These are phyloP conservation scores for Folsomia manolachei DNA, from an alignment of 2,888 invertebrate genomes.

Conservation along the genomic window DNA sequence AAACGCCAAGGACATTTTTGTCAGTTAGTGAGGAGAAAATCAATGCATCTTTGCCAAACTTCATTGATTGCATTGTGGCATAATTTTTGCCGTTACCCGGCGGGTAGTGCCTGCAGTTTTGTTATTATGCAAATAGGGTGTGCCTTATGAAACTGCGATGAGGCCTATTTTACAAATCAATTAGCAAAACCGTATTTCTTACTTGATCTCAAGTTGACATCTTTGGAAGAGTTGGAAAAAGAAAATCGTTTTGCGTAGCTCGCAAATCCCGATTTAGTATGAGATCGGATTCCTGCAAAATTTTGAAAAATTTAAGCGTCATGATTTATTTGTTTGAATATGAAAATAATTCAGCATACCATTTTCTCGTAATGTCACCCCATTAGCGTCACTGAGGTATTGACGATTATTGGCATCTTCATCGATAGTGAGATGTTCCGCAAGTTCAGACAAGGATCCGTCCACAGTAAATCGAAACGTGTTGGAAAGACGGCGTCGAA, in stretches of 20 bases:
- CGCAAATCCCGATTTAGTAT: conserved; percentile 49
- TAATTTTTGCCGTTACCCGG: too few relatives aligned
- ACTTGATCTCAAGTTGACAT: conserved; percentile 49
- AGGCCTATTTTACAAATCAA: too few relatives aligned
- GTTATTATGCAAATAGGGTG: too few relatives aligned
- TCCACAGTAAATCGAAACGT: conserved; percentile 53
- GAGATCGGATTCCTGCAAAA: conserved; percentile 47
- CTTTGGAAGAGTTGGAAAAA: conserved; percentile 47
- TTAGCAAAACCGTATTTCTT: background rate
- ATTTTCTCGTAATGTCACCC: conserved; percentile 44
- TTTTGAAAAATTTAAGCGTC: conserved; percentile 17
- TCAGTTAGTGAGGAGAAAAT: background rate
- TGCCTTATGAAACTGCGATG: too few relatives aligned
- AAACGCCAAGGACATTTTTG: background rate
- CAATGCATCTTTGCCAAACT: too few relatives aligned
- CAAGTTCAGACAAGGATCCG: conserved; percentile 52
- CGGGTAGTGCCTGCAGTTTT: too few relatives aligned
- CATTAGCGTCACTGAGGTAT: conserved; percentile 47
- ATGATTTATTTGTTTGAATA: background rate
- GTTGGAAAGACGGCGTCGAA: conserved; percentile 53
- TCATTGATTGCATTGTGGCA: too few relatives aligned
- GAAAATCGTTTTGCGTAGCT: conserved; percentile 49
- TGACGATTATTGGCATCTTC: conserved; percentile 51
- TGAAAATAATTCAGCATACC: conserved; percentile 27
- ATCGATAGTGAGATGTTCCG: conserved; percentile 53